Conservation (phyloP, 2,113 vertebrate genomes). For the Callaeas wilsoni region DNA sequence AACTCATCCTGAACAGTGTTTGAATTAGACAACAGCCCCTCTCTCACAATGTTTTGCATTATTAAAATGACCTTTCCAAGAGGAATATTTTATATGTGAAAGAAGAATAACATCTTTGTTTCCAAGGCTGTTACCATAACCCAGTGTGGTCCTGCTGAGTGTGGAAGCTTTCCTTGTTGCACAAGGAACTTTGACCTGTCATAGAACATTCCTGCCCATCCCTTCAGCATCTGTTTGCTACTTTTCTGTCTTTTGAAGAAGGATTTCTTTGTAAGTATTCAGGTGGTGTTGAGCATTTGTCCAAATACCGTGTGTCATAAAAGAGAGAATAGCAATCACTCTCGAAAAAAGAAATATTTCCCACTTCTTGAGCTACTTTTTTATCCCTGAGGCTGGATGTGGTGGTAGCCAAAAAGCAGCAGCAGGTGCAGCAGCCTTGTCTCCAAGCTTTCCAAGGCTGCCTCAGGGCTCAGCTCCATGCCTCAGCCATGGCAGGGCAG, state of each 20-base stretch:
- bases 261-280: not conserved
- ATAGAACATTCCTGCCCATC: not conserved
- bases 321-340: not conserved
- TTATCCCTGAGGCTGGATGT: not conserved
- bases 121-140: not conserved
- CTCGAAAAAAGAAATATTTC: not conserved
- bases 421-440: not conserved
- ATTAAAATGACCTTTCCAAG: not conserved
- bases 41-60: not conserved
- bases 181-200: too few species aligned
- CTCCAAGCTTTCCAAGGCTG: not conserved
- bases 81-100: not conserved
- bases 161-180: not conserved
- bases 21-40: not conserved
- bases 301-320: not conserved
- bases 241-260: not conserved
- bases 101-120: not conserved
- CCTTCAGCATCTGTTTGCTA: not conserved
- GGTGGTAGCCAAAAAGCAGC: not conserved
- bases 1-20: not conserved
- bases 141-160: not conserved
- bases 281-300: not conserved
- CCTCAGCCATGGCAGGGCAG: not conserved
- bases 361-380: not conserved
- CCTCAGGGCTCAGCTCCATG: not conserved